Percentiles rank a stretch among this genome's conserved stretches.
phyloP scores from a whole-genome alignment of 2,113 vertebrate genomes.

The Acinonyx jubatus region DNA sequence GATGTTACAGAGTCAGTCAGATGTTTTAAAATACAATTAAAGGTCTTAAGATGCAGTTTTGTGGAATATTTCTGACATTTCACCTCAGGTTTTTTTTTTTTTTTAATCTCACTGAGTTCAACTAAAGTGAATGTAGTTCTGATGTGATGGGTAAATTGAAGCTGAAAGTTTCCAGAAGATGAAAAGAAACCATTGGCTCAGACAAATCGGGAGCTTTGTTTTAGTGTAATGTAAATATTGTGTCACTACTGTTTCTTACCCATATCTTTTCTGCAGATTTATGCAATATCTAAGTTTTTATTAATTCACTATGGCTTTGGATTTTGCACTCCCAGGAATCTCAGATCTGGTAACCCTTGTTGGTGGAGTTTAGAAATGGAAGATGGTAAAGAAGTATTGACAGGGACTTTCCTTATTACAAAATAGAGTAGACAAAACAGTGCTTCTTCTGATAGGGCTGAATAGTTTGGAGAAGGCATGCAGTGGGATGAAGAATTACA shows the following conservation, averaged over 20 bases:
- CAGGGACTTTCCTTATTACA: background rate
- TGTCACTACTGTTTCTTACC: background rate
- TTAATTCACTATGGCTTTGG: background rate
- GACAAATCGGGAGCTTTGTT: background rate
- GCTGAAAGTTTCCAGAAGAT: background rate
- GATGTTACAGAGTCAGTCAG: constrained; percentile 7
- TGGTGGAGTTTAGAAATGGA: background rate
- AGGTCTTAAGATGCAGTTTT: constrained; percentile 17
- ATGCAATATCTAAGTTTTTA: background rate
- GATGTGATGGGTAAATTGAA: constrained; percentile 5
- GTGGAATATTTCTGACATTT: constrained; percentile 55
- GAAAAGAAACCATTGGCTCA: background rate
- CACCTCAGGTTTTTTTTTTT: constrained; percentile 4
- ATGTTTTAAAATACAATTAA: constrained; percentile 61
- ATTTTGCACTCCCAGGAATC: background rate
- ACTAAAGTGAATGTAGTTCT: background rate
- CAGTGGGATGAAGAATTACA: background rate
- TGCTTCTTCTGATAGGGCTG: background rate
- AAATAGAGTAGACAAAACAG: background rate
- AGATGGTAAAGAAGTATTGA: background rate
- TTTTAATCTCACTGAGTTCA: background rate
- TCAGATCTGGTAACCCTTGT: background rate
- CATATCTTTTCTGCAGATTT: background rate
- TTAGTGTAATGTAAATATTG: constrained; percentile 38
- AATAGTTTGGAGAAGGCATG: background rate